Conservation (phyloP, 2,113 vertebrate species). For the Guaruba guarouba region DNA sequence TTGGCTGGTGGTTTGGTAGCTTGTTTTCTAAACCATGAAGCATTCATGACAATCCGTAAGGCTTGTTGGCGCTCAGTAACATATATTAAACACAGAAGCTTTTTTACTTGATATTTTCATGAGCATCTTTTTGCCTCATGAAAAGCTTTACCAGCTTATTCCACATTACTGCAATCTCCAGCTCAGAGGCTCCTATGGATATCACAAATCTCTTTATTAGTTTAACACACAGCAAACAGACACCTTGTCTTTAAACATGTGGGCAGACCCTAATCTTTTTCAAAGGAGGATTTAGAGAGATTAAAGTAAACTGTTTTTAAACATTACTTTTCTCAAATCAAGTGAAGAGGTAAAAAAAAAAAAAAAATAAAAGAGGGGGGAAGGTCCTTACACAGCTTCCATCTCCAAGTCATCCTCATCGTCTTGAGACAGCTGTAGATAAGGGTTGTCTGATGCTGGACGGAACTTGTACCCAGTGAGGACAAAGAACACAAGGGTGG, state of each 20-base stretch:
- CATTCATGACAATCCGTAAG: not conserved
- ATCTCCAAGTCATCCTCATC: conserved; percentile 85
- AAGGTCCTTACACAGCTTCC: conserved; percentile 83
- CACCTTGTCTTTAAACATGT: not conserved
- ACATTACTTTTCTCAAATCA: not conserved
- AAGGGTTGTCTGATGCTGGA: conserved; percentile 86
- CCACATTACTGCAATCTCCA: not conserved
- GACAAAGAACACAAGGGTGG: conserved; percentile 85
- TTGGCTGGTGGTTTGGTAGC: not conserved
- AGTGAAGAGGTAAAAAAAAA: not conserved
- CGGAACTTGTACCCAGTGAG: conserved; percentile 88
- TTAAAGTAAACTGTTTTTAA: not conserved
- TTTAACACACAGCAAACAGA: not conserved
- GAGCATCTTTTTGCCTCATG: not conserved
- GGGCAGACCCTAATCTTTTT: not conserved
- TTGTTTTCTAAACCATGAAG: not conserved
- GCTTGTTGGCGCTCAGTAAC: not conserved
- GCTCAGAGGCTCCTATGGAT: not conserved
- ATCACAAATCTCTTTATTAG: not conserved
- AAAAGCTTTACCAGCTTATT: not conserved
- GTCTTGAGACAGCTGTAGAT: conserved; percentile 85
- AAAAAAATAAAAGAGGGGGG: no score
- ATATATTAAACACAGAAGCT: not conserved
- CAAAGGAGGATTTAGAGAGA: not conserved
- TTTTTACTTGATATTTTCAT: not conserved